phyloP scores from a whole-genome alignment of 2,888 invertebrate genomes.

The Trissolcus brochymenae region DNA sequence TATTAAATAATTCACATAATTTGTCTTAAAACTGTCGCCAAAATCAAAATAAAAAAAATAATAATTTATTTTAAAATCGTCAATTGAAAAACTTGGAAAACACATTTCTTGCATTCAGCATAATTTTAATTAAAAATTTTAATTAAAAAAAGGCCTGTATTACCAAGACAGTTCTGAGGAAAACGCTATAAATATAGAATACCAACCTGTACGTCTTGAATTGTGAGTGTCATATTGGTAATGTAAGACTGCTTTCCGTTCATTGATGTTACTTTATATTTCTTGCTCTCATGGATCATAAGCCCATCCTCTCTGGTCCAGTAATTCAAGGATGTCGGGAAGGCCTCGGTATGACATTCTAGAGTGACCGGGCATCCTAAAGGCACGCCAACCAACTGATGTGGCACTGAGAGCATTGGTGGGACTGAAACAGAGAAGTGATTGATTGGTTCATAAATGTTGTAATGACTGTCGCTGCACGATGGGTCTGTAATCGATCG shows the following conservation, averaged over 20 bases:
- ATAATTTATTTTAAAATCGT: no score
- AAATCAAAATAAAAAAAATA: no score
- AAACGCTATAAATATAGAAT: not conserved
- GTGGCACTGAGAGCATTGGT: constrained; percentile 94
- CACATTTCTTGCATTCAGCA: no score
- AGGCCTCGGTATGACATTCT: constrained; percentile 93
- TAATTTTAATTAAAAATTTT: no score
- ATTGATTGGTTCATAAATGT: constrained; percentile 72
- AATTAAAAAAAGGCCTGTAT: no score
- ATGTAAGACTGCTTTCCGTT: constrained; percentile 89
- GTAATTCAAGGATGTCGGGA: constrained; percentile 92
- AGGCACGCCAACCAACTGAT: constrained; percentile 92
- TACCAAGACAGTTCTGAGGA: no score
- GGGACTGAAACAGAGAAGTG: constrained; percentile 82
- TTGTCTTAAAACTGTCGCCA: no score
- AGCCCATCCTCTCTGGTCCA: constrained; percentile 92
- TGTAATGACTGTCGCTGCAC: constrained; percentile 65
- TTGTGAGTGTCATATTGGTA: constrained; percentile 91
- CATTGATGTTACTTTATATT: constrained; percentile 80
- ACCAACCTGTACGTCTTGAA: constrained; percentile 81
- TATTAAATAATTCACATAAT: no score
- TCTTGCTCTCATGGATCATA: constrained; percentile 91
- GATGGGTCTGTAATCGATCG: constrained; percentile 60
- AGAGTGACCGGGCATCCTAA: constrained; percentile 88
- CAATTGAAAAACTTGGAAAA: no score